A percentile compares a stretch with the other conserved stretches of the same genome.
Evolutionary conservation across 2,113 vertebrate species (phyloP).

Genomic region (Clarias macrocephalus): DNA sequence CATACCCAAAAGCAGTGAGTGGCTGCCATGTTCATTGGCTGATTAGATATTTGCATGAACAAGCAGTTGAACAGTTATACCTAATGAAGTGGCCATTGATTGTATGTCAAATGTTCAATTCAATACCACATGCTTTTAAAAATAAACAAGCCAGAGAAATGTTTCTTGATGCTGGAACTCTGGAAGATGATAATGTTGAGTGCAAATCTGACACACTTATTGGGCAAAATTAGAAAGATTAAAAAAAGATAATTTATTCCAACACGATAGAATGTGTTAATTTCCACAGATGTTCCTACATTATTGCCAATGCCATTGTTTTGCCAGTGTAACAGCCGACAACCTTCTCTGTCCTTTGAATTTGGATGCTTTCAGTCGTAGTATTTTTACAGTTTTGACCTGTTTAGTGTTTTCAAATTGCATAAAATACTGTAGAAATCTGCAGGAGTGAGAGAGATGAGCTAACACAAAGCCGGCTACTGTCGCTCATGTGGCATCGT

Average conservation of each 20-base stretch:
- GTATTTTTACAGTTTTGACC: neutral
- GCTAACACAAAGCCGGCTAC: neutral
- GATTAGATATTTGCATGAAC: neutral
- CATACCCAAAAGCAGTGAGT: neutral
- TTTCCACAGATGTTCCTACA: neutral
- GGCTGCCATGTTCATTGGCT: neutral
- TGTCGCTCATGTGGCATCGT: neutral
- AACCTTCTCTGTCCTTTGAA: neutral
- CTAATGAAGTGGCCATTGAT: neutral
- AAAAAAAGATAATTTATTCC: neutral
- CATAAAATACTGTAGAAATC: neutral
- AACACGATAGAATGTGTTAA: neutral
- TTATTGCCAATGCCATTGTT: neutral
- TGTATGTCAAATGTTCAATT: neutral
- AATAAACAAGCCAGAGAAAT: neutral
- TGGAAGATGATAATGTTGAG: neutral
- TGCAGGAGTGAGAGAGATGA: neutral
- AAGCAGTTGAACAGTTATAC: neutral
- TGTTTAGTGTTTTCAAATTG: neutral
- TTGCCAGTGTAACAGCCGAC: neutral
- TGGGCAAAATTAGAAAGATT: neutral
- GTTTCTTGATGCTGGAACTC: neutral
- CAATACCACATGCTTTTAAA: neutral
- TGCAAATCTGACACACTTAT: neutral
- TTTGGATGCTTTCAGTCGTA: neutral